These are phyloP conservation scores for Meiosimyza decipiens DNA, from an alignment of 2,888 invertebrate species.

Conservation along the genomic window DNA sequence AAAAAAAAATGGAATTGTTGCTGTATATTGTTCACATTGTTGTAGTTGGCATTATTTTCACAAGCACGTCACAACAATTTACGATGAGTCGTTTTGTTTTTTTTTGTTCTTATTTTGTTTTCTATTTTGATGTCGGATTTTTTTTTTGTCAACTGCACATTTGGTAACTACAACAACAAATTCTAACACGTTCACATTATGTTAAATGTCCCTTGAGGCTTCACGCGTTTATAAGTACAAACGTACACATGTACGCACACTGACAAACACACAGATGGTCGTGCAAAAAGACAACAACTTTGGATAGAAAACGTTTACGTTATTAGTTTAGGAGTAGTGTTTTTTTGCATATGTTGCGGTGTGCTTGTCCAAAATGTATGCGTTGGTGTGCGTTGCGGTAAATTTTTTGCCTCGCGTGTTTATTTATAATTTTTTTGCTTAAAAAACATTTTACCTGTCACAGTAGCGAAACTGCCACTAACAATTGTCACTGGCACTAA, in stretches of 20 bases:
- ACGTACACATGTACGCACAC: slow-evolving; percentile 17
- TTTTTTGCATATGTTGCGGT: neutral
- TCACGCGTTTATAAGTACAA: slow-evolving; percentile 46
- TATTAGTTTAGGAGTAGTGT: slow-evolving; percentile 21
- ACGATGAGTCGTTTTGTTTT: slow-evolving; percentile 43
- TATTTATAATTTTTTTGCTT: neutral
- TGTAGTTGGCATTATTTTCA: slow-evolving; percentile 2
- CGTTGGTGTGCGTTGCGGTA: neutral
- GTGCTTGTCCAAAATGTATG: neutral
- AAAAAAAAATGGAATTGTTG: neutral
- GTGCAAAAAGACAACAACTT: slow-evolving; percentile 1
- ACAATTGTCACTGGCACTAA: neutral
- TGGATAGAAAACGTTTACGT: slow-evolving; percentile 21
- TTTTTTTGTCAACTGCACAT: slow-evolving; percentile 55
- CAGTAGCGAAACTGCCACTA: neutral
- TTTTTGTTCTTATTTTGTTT: no score
- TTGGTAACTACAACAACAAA: slow-evolving; percentile 36
- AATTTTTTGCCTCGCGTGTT: neutral
- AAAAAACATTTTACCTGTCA: slow-evolving; percentile 11
- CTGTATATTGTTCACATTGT: neutral
- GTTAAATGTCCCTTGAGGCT: slow-evolving; percentile 59
- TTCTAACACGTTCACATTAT: slow-evolving; percentile 53
- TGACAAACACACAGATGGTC: neutral
- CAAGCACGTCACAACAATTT: slow-evolving; percentile 56
- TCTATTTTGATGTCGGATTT: no score